Conservation (phyloP, 2,888 invertebrate species). For the Ichneumon xanthorius region DNA sequence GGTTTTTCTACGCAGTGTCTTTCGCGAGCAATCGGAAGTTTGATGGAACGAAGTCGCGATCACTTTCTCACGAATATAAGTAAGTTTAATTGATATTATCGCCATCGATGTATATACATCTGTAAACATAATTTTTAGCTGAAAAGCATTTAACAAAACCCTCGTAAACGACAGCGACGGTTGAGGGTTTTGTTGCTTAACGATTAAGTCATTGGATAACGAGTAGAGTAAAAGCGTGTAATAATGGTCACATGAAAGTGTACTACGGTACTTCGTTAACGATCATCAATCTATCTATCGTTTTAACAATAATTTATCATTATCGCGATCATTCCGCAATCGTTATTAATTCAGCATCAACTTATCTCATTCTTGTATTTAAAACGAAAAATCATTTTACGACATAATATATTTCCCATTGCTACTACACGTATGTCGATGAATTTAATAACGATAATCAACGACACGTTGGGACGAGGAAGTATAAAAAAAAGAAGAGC, state of each 20-base stretch:
- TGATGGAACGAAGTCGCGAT: conserved; percentile 49
- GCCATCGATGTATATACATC: conserved; percentile 68
- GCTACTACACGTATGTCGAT: conserved; percentile 43
- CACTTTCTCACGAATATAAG: conserved; percentile 61
- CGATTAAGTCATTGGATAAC: conserved; percentile 53
- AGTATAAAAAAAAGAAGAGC: neutral
- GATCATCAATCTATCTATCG: conserved; percentile 35
- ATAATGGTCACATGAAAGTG: conserved; percentile 46
- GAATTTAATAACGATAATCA: conserved; percentile 43
- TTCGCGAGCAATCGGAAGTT: conserved; percentile 28
- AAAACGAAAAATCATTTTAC: conserved; percentile 26
- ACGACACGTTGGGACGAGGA: conserved; percentile 55
- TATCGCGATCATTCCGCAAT: conserved; percentile 35
- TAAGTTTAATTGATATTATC: conserved; percentile 65
- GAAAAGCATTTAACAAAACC: conserved; percentile 29
- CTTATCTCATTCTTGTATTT: conserved; percentile 48
- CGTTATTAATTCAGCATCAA: conserved; percentile 48
- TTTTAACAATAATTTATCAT: conserved; percentile 23
- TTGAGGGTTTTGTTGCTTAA: conserved; percentile 38
- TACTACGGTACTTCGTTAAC: conserved; percentile 47
- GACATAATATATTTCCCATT: conserved; percentile 33
- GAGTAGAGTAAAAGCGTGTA: conserved; percentile 38
- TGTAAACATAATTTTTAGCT: conserved; percentile 66
- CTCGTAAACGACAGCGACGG: conserved; percentile 17
- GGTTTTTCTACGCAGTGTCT: conserved; percentile 16